Evolutionary conservation across 92 coral and sea anemone genomes (phyloP).

Genomic region (Bergia puertoricense): DNA sequence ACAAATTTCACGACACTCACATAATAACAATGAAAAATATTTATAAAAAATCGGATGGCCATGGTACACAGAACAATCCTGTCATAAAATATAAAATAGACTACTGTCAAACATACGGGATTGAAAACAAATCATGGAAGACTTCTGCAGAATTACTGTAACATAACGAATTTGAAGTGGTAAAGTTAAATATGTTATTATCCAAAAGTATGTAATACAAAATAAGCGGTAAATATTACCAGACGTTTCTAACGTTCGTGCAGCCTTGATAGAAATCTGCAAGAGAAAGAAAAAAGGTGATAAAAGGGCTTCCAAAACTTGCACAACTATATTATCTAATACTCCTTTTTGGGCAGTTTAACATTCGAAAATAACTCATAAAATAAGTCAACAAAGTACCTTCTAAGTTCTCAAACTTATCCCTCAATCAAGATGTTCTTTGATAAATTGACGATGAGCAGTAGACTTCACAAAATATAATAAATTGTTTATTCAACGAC

Average conservation of each 20-base stretch:
- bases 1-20: too few relatives aligned
- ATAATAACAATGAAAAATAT: not conserved
- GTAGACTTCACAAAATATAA: not conserved
- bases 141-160: not conserved
- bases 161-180: not conserved
- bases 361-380: too few relatives aligned
- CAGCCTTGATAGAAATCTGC: constrained; percentile 24
- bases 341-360: not conserved
- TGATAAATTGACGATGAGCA: not conserved
- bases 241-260: constrained; percentile 8
- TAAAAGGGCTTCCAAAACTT: not conserved
- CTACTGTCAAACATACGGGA: not conserved
- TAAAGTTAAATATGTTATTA: too few relatives aligned
- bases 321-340: not conserved
- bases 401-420: not conserved
- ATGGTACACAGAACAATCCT: not conserved
- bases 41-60: too few relatives aligned
- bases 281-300: not conserved
- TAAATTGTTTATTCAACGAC: too few relatives aligned
- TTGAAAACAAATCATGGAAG: not conserved
- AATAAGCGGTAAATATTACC: constrained; percentile 2
- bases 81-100: too few relatives aligned
- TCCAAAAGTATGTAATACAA: not conserved
- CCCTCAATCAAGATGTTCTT: not conserved
- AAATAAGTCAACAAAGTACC: too few relatives aligned